Evolutionary conservation across 1,140 invertebrate genomes (phyloP).

Genomic region (Dermatophagoides farinae): DNA sequence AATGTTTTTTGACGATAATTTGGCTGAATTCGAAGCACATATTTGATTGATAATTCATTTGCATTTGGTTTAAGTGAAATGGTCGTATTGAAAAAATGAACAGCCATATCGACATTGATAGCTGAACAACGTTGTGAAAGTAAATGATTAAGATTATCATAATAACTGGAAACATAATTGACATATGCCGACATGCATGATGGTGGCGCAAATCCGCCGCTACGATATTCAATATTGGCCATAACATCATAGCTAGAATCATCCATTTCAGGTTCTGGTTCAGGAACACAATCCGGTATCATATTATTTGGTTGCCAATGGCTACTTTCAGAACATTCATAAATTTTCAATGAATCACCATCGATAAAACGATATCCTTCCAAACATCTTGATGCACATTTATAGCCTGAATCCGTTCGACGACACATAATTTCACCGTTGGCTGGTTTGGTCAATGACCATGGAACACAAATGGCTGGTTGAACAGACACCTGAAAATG

Average conservation of each 20-base stretch:
- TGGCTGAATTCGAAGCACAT: constrained; percentile 63
- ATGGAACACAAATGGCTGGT: constrained; percentile 78
- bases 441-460: constrained; percentile 67
- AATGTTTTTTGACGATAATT: constrained; percentile 63
- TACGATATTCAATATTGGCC: constrained; percentile 64
- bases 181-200: constrained; percentile 67
- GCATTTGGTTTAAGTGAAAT: constrained; percentile 29
- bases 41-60: constrained; percentile 32
- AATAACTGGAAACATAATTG: constrained; percentile 57
- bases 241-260: constrained; percentile 80
- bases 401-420: constrained; percentile 48
- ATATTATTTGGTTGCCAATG: constrained; percentile 60
- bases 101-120: constrained; percentile 39
- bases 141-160: constrained; percentile 51
- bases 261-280: constrained; percentile 48
- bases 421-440: constrained; percentile 71
- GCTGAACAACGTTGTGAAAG: constrained; percentile 76
- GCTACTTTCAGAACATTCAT: constrained; percentile 45
- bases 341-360: constrained; percentile 61
- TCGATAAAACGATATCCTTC: constrained; percentile 76
- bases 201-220: constrained; percentile 61
- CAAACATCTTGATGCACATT: constrained; percentile 76
- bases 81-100: constrained; percentile 62
- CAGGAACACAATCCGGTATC: constrained; percentile 78
- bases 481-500: constrained; percentile 73